Percentiles rank a stretch among this genome's conserved stretches.
Conservation (phyloP, 2,888 invertebrate genomes). For the Lordiphosa andalusiaca region DNA sequence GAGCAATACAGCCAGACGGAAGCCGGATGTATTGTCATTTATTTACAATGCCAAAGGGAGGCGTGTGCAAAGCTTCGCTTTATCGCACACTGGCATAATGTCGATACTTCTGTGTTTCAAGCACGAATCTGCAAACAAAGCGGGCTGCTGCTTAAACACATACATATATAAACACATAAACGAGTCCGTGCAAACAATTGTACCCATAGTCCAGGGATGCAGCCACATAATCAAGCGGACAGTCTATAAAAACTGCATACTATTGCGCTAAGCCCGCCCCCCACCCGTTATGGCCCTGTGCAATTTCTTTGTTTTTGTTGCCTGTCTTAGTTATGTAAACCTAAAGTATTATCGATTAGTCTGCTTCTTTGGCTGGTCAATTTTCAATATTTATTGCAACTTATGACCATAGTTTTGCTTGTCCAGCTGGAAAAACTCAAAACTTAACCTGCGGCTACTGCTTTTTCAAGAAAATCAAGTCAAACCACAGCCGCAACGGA, state of each 20-base stretch:
- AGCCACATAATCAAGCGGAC: constrained; percentile 21
- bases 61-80: constrained; percentile 23
- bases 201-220: too few relatives aligned
- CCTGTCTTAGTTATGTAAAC: background rate
- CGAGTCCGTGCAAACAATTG: constrained; percentile 3
- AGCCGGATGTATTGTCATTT: constrained; percentile 44
- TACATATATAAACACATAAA: too few relatives aligned
- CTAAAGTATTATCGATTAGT: constrained; percentile 6
- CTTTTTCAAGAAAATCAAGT: too few relatives aligned
- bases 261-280: too few relatives aligned
- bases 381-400: constrained; percentile 1
- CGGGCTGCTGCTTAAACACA: constrained; percentile 18
- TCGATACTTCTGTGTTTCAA: constrained; percentile 30
- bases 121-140: constrained; percentile 23
- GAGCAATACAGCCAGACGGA: constrained; percentile 22
- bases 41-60: constrained; percentile 33
- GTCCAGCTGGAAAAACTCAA: background rate
- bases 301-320: background rate
- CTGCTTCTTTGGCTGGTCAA: background rate
- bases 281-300: background rate
- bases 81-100: constrained; percentile 36
- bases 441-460: background rate
- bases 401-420: background rate
- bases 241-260: constrained; percentile 26
- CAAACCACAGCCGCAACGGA: too few relatives aligned